Evolutionary conservation across 2,888 invertebrate species (phyloP).

Genomic region (Liopterus haemorrhoidalis): DNA sequence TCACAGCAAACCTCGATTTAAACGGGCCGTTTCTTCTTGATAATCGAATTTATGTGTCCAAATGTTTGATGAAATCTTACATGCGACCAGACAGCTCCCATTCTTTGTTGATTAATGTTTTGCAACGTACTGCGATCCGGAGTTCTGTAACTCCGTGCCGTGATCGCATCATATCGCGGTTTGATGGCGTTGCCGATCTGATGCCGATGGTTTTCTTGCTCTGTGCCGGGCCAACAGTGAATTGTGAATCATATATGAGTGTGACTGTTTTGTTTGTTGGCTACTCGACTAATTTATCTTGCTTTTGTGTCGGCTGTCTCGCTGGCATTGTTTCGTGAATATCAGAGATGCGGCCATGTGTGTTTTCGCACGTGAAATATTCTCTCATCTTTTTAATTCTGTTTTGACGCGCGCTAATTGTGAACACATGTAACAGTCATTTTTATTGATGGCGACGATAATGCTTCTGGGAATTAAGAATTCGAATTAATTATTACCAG

Average conservation of each 20-base stretch:
- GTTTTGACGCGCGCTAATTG: constrained; percentile 19
- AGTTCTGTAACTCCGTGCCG: constrained; percentile 4
- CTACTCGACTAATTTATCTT: constrained; percentile 17
- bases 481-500: too few species aligned
- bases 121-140: constrained; percentile 10
- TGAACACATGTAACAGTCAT: constrained; percentile 19
- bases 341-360: constrained; percentile 6
- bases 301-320: constrained; percentile 19
- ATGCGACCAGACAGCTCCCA: constrained; percentile 1
- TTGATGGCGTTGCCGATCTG: constrained; percentile 2
- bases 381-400: too few species aligned
- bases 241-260: too few species aligned
- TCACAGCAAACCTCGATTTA: constrained; percentile 26
- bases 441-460: too few species aligned
- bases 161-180: constrained; percentile 5
- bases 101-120: constrained; percentile 15
- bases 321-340: constrained; percentile 15
- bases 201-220: background rate
- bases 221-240: too few species aligned
- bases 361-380: constrained; percentile 15
- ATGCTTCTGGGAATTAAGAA: too few species aligned
- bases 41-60: too few species aligned
- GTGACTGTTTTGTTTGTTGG: too few species aligned
- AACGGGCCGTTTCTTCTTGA: background rate
- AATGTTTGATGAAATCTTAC: constrained; percentile 14